A percentile compares a stretch with the other conserved stretches of the same genome.
Evolutionary conservation across 2,888 invertebrate genomes (phyloP).

Genomic region (Parthenolecanium corni): DNA sequence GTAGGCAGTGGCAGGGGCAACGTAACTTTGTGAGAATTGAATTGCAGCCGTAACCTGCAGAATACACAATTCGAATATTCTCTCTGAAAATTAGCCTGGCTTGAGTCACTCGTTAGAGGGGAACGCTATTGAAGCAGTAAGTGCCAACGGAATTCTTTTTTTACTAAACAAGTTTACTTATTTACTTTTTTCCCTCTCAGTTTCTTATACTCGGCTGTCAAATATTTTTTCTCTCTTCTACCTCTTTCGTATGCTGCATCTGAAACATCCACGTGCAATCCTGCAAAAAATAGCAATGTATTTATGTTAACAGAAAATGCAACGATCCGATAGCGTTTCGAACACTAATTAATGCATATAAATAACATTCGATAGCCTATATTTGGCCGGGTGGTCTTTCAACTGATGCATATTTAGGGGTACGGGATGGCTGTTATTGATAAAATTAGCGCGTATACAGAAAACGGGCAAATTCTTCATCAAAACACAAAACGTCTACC

Average conservation of each 20-base stretch:
- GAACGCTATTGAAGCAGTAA: conserved; percentile 28
- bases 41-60: conserved; percentile 27
- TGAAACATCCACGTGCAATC: conserved; percentile 5
- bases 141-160: conserved; percentile 22
- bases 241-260: neutral
- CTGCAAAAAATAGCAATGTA: neutral
- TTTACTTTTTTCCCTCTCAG: conserved; percentile 2
- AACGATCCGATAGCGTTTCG: no score
- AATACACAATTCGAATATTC: conserved; percentile 25
- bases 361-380: no score
- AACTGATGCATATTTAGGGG: no score
- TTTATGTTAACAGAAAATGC: no score
- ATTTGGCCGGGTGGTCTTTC: no score
- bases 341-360: no score
- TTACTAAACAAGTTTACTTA: conserved; percentile 26
- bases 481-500: no score
- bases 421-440: no score
- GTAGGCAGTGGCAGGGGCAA: no score
- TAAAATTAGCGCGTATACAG: no score
- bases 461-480: no score
- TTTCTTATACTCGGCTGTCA: neutral
- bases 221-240: neutral
- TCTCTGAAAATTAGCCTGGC: conserved; percentile 27
- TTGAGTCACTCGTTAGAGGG: conserved; percentile 27
- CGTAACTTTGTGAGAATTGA: conserved; percentile 11